A percentile compares a stretch with the other conserved stretches of the same genome.
phyloP scores from a whole-genome alignment of 2,113 vertebrate species.

The Tiliqua scincoides region DNA sequence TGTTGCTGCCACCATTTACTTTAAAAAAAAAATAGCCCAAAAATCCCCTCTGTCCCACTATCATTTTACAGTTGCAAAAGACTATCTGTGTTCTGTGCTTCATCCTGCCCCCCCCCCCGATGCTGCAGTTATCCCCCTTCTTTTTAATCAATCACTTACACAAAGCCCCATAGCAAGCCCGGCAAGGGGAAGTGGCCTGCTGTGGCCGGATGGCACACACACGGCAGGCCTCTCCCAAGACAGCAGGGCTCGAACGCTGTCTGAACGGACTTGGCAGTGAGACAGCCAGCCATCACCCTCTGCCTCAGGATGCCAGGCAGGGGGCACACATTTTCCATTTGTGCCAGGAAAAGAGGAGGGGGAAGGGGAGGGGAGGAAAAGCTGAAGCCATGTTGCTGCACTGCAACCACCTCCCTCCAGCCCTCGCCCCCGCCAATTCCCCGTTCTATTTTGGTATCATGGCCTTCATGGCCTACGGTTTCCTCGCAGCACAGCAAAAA shows the following conservation, averaged over 20 bases:
- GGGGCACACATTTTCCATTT: background rate
- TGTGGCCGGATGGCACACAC: constrained; percentile 38
- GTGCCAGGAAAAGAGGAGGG: background rate
- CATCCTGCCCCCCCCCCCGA: too few species aligned
- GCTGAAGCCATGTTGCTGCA: background rate
- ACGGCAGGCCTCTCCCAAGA: background rate
- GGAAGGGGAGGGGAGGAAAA: background rate
- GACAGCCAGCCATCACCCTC: too few species aligned
- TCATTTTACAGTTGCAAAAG: too few species aligned
- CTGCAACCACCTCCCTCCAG: background rate
- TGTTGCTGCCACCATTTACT: too few species aligned
- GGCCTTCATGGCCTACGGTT: background rate
- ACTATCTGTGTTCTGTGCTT: too few species aligned
- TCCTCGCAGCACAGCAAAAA: background rate
- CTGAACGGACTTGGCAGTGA: too few species aligned
- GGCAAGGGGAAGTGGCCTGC: background rate
- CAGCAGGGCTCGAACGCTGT: too few species aligned
- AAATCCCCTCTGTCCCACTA: too few species aligned
- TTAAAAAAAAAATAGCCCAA: too few species aligned
- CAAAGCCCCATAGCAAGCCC: too few species aligned
- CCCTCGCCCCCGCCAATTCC: background rate
- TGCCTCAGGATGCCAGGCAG: background rate
- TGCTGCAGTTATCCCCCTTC: too few species aligned
- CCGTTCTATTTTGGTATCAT: background rate
- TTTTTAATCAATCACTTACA: too few species aligned